A percentile compares a stretch with the other conserved stretches of the same genome.
These are phyloP conservation scores for Anabas testudineus DNA, from an alignment of 2,797 vertebrate genomes.

Conservation along the genomic window DNA sequence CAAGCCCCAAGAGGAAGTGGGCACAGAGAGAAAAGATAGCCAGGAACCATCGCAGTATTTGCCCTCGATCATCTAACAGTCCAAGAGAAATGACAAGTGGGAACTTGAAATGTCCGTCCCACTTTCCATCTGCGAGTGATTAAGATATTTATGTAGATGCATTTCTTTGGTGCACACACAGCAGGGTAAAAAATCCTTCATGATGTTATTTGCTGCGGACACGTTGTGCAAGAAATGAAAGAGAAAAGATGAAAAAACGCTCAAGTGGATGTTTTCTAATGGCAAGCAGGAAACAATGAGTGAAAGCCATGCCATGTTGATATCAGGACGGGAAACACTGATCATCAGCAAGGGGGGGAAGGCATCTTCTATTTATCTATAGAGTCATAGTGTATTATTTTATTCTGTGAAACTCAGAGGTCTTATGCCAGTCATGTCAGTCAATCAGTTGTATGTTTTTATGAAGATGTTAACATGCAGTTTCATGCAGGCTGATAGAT, in stretches of 20 bases:
- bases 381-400: constrained; percentile 25
- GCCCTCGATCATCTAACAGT: constrained; percentile 73
- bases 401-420: constrained; percentile 27
- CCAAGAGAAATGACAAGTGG: constrained; percentile 16
- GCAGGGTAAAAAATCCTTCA: background rate
- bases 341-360: constrained; percentile 16
- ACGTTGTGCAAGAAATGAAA: constrained; percentile 3
- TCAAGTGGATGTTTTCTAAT: constrained; percentile 1
- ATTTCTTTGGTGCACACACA: background rate
- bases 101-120: constrained; percentile 18
- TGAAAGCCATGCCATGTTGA: constrained; percentile 8
- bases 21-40: constrained; percentile 64
- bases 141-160: background rate
- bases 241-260: background rate
- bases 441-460: constrained; percentile 18
- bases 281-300: background rate
- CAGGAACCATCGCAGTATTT: constrained; percentile 67
- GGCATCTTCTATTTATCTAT: constrained; percentile 34
- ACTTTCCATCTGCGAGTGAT: background rate
- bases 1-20: constrained; percentile 74
- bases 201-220: constrained; percentile 9
- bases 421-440: constrained; percentile 22
- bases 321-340: background rate
- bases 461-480: constrained; percentile 11
- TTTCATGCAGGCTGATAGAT: constrained; percentile 22